Conservation (phyloP, 2,888 invertebrate genomes). For the Apodemia zela region DNA sequence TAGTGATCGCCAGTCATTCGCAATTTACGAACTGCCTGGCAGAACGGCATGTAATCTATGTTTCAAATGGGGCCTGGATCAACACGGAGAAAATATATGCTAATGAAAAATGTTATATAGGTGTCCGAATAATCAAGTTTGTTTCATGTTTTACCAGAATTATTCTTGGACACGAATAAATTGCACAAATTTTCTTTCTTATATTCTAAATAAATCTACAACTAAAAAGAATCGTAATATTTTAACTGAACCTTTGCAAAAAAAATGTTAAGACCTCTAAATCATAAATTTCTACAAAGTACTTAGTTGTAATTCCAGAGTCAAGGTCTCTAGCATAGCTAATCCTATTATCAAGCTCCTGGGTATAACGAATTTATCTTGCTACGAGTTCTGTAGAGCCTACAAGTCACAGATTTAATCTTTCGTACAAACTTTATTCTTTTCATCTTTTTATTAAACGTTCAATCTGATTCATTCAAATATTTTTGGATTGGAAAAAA, state of each 20-base stretch:
- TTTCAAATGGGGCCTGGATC: too few relatives aligned
- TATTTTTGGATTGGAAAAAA: too few relatives aligned
- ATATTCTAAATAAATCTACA: not conserved
- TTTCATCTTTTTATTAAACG: not conserved
- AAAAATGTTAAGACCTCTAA: not conserved
- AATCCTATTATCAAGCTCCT: conserved; percentile 11
- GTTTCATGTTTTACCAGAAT: too few relatives aligned
- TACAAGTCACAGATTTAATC: conserved; percentile 12
- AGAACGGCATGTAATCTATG: too few relatives aligned
- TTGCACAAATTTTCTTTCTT: too few relatives aligned
- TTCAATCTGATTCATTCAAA: not conserved
- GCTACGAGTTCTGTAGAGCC: conserved; percentile 11
- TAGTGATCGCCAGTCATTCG: too few relatives aligned
- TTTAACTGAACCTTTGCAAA: not conserved
- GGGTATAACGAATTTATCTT: conserved; percentile 8
- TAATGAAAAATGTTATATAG: too few relatives aligned
- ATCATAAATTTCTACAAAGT: conserved; percentile 11
- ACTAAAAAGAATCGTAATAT: not conserved
- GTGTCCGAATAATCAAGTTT: too few relatives aligned
- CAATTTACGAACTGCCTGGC: too few relatives aligned
- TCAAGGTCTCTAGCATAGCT: conserved; percentile 12
- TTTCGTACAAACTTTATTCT: conserved; percentile 3
- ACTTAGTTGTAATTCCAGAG: conserved; percentile 14
- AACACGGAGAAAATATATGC: too few relatives aligned
- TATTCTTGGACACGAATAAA: too few relatives aligned